Evolutionary conservation across 1,140 invertebrate species (phyloP), one percentile per base, ranked within the genome.

Genomic region (Micrasema longulum): DNA sequence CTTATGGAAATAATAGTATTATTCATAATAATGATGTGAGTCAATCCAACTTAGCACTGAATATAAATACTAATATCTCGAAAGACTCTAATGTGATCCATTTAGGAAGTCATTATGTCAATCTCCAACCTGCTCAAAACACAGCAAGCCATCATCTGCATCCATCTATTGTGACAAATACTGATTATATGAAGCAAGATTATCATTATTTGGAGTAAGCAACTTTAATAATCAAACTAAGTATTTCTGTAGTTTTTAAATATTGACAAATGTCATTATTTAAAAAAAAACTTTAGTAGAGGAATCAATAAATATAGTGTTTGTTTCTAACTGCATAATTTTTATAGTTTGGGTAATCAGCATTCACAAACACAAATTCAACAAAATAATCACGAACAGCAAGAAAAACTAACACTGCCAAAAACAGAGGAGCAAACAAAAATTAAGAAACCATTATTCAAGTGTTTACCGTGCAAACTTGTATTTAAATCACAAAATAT

Each of bases 81-180:
- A 69, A 69, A 18, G 67, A 69, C 14, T 22, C 23, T 10, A 62
- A 35, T 69, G 55, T 50, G 1, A 69, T 69, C 50, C 67, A 69
- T 48, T 36, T 69, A 23, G 66, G 52, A 36, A 69, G 43, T 12
- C 67, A 69, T 62, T 69, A 69, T 50, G 55, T 43, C 18, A 60
- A 35, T 20, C 53, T 69, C 12, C 41, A 69, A n/a, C 52, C 55
- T 36, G 22, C 18, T 16, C 36, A 12, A 12, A 53, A 60, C 36
- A 6, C 36, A 20, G 20, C 35, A 22, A 45, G 38, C 31, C 53
- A 69, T 31, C 20, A 69, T 60, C 7, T 43, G 18, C 36, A 55
- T 9, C 66, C 20, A 20, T 26, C 20, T 45, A 20, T 18, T 23
- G 22, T 68, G 43, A 12, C 38, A 3, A 60, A 50, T 60, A 1